These are phyloP conservation scores for Pteronotus mesoamericanus DNA, from an alignment of 2,797 vertebrate species.

Conservation along the genomic window DNA sequence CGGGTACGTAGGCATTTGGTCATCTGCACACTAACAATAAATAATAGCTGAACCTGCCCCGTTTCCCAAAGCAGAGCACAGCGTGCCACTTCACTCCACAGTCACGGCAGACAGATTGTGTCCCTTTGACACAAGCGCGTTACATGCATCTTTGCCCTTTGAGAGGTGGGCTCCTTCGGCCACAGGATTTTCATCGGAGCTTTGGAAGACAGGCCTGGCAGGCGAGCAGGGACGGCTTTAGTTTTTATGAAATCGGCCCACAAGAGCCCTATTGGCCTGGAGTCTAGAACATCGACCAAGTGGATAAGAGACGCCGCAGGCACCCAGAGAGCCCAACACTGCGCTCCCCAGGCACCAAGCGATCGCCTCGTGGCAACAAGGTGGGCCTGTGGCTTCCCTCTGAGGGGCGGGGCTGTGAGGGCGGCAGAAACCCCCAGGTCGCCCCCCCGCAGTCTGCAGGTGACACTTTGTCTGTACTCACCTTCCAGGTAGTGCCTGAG, in stretches of 20 bases:
- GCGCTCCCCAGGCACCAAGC: not conserved
- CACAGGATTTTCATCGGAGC: not conserved
- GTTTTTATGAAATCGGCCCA: not conserved
- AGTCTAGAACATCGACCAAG: not conserved
- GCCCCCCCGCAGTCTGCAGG: not conserved
- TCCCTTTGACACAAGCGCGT: not conserved
- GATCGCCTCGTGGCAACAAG: not conserved
- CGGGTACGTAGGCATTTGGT: not conserved
- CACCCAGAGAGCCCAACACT: not conserved
- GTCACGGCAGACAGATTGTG: not conserved
- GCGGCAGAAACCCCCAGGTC: not conserved
- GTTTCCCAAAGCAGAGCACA: not conserved
- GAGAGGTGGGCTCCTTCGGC: not conserved
- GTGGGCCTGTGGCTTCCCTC: not conserved
- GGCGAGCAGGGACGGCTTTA: not conserved
- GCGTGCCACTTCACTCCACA: not conserved
- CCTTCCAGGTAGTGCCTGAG: not conserved
- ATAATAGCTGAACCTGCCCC: not conserved
- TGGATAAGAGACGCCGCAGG: not conserved
- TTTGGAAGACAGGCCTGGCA: not conserved
- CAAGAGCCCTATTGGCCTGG: not conserved
- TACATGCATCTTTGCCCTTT: not conserved
- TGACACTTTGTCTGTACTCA: not conserved
- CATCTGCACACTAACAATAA: not conserved
- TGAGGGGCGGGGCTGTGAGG: not conserved